Conservation (phyloP, 2,113 vertebrate genomes). For the Pterocles gutturalis region DNA sequence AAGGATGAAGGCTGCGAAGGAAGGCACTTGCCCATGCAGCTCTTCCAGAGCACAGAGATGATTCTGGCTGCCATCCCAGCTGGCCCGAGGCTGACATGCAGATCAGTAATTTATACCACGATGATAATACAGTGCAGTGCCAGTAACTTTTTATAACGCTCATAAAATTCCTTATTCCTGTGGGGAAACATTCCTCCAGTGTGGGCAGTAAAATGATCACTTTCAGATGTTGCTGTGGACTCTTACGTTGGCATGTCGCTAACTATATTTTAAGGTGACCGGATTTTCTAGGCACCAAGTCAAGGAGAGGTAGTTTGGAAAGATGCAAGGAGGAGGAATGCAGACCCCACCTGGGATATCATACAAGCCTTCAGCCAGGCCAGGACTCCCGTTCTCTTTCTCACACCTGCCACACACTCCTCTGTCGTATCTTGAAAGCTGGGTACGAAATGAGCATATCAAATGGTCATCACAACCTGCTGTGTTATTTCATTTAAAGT, state of each 20-base stretch:
- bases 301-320: neutral
- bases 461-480: neutral
- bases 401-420: neutral
- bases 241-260: neutral
- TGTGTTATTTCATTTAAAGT: neutral
- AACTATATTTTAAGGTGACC: neutral
- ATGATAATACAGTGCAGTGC: constrained; percentile 74
- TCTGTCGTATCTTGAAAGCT: accelerated
- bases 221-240: constrained; percentile 53
- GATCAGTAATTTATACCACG: constrained; percentile 62
- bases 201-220: constrained; percentile 32
- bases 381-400: neutral
- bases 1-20: neutral
- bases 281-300: neutral
- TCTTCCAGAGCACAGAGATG: neutral
- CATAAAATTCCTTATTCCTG: constrained; percentile 69
- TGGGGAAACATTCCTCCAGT: constrained; percentile 68
- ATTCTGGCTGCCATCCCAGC: neutral
- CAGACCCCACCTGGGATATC: neutral
- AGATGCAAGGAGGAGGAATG: neutral
- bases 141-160: constrained; percentile 86
- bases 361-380: neutral
- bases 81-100: neutral
- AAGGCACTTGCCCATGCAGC: neutral
- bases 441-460: accelerated